phyloP scores from a whole-genome alignment of 2,888 invertebrate genomes.

The Conus canariensis region DNA sequence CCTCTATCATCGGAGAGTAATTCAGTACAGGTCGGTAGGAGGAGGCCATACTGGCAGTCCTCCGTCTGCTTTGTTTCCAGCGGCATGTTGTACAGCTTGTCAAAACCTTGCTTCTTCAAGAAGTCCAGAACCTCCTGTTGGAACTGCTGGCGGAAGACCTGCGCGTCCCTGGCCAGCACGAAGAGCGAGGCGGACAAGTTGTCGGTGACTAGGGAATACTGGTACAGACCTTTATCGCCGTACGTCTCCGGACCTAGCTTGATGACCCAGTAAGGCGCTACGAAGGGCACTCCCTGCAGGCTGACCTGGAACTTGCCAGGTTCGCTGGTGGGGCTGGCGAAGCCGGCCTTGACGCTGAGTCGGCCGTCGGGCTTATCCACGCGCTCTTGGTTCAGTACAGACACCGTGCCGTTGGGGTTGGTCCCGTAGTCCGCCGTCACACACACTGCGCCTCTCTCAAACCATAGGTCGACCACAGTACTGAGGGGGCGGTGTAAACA shows the following conservation, averaged over 20 bases:
- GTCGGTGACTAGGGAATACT: slow-evolving; percentile 62
- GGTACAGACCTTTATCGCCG: slow-evolving; percentile 56
- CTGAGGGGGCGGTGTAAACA: too few species aligned
- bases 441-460: too few species aligned
- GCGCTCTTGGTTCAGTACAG: too few species aligned
- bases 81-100: slow-evolving; percentile 55
- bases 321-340: too few species aligned
- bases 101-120: slow-evolving; percentile 56
- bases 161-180: slow-evolving; percentile 60
- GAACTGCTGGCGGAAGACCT: slow-evolving; percentile 51
- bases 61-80: slow-evolving; percentile 58
- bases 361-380: too few species aligned
- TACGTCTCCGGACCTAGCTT: slow-evolving; percentile 59
- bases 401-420: too few species aligned
- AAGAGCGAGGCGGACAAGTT: slow-evolving; percentile 61
- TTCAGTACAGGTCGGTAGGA: neutral
- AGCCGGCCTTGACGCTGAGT: too few species aligned
- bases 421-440: too few species aligned
- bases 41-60: slow-evolving; percentile 56
- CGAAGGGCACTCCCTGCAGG: too few species aligned
- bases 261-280: slow-evolving; percentile 60
- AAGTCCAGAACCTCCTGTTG: slow-evolving; percentile 54
- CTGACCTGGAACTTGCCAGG: too few species aligned
- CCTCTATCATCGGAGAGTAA: too few species aligned
- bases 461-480: too few species aligned